These are phyloP conservation scores for Vanessa tameamea DNA, from an alignment of 1,140 invertebrate genomes.

Conservation along the genomic window DNA sequence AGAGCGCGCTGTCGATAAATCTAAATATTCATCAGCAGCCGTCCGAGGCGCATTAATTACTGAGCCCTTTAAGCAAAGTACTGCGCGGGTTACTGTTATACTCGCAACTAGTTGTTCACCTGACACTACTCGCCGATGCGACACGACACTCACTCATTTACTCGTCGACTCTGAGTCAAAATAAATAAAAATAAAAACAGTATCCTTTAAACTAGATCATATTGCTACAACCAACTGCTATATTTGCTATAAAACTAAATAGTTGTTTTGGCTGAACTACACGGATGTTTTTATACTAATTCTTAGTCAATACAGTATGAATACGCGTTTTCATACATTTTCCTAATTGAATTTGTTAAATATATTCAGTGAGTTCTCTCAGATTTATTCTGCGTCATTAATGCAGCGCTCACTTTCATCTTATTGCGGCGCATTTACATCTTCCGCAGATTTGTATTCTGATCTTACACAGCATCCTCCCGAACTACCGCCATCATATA, in stretches of 20 bases:
- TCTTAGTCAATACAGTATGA: too few species aligned
- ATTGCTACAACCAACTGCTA: too few species aligned
- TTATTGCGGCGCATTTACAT: conserved; percentile 34
- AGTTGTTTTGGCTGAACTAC: too few species aligned
- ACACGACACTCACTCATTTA: neutral
- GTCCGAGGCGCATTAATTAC: conserved; percentile 36
- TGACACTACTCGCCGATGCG: neutral
- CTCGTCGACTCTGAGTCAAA: too few species aligned
- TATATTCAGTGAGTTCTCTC: neutral
- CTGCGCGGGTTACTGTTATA: neutral
- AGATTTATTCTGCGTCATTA: conserved; percentile 20
- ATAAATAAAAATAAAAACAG: too few species aligned
- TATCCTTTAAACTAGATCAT: too few species aligned
- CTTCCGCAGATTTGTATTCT: conserved; percentile 36
- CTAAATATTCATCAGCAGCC: conserved; percentile 51
- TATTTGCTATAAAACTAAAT: too few species aligned
- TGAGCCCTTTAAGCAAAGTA: conserved; percentile 19
- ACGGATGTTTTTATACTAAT: too few species aligned
- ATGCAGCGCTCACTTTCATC: conserved; percentile 26
- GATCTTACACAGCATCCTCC: conserved; percentile 13
- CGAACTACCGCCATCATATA: conserved; percentile 25
- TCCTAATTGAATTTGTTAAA: neutral
- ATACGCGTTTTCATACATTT: too few species aligned
- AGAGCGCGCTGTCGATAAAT: conserved; percentile 42
- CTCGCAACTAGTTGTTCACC: neutral